Base-by-base conservation (phyloP, 2,113 vertebrate species). In the Zosterops japonicus region DNA sequence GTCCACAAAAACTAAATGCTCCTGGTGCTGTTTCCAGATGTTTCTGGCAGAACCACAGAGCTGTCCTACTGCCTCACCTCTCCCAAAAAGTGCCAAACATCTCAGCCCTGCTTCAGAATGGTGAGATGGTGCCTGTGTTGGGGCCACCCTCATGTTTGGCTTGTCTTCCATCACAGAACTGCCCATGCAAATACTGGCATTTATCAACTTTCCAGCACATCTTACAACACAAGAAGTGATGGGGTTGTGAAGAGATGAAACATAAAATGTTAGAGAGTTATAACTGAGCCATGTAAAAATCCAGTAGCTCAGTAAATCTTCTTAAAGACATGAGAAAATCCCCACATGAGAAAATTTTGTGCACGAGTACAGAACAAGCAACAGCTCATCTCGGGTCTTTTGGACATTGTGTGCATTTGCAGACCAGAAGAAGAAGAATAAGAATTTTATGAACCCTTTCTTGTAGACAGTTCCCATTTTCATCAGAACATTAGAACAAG, bases 51-150 rank as follows among this genome's bases (percentile, higher is more conserved):
- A 15, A 52, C 6, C 2, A 2, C 14, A n/a, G 29, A 80, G 9
- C 7, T 41, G 18, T 33, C 6, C 35, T 0, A 2, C 9, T 67
- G 24, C 14, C 39, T 79, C 14, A 42, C 4, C 14, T 64, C 3
- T 0, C 39, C 41, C n/a, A 83, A 53, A 55, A 56, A 56, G 31
- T 17, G 21, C 44, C 5, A 3, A 77, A 64, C 12, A 52, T 8
- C 27, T 87, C 50, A 70, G 22, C 11, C 11, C 11, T 65, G 49
- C 24, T 56, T 69, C 29, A 79, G 23, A 31, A 16, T 0, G 2
- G 9, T 33, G 36, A 19, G 24, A 47, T 0, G 0, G 29, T 53
- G 3, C 24, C 14, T 36, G 1, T 46, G 4, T 7, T 78, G 76
- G 12, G 11, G 6, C 41, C 41, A 72, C 4, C 21, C 9, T 57